These are phyloP conservation scores for Gymnoscopelus microlampas DNA, from an alignment of 2,797 vertebrate species.

Conservation along the genomic window DNA sequence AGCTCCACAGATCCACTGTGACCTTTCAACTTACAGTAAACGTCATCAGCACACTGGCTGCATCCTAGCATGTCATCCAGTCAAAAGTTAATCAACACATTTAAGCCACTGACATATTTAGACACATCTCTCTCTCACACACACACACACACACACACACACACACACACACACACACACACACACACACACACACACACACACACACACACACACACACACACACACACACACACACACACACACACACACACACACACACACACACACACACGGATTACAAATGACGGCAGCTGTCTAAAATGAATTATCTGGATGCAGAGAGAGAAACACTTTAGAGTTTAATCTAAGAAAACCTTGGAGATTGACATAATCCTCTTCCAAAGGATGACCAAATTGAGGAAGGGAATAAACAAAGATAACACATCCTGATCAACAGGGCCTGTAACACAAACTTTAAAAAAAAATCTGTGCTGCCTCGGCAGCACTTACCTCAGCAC, in stretches of 20 bases:
- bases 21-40: slow-evolving; percentile 30
- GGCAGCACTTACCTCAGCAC: no score
- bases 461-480: no score
- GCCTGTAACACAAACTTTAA: no score
- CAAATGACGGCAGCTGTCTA: slow-evolving; percentile 33
- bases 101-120: no score
- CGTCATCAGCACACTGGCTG: neutral
- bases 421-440: slow-evolving; percentile 8
- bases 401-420: slow-evolving; percentile 15
- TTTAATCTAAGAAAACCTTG: slow-evolving; percentile 40
- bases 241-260: no score
- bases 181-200: slow-evolving; percentile 2
- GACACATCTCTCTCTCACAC: accelerated
- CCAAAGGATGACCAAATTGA: slow-evolving; percentile 20
- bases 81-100: neutral
- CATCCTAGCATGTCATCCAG: slow-evolving; percentile 12
- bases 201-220: neutral
- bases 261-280: slow-evolving; percentile 51
- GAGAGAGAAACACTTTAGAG: slow-evolving; percentile 52
- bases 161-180: no score
- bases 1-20: neutral
- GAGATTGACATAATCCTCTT: slow-evolving; percentile 65
- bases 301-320: slow-evolving; percentile 56
- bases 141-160: no score
- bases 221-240: neutral